Conservation (phyloP, 2,797 vertebrate genomes). For the Delichon dasypus region DNA sequence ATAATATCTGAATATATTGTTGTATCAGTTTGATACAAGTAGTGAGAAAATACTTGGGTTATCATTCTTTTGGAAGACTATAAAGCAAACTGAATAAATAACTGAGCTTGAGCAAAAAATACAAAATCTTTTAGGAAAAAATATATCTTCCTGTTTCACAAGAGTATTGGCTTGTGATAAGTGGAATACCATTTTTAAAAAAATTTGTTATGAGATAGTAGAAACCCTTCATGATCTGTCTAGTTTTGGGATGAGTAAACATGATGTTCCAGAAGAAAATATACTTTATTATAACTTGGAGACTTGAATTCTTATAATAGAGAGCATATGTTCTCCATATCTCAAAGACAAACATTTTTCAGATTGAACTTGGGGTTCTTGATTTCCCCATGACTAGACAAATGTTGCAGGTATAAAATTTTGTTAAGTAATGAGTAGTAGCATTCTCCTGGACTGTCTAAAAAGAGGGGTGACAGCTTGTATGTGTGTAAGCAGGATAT, state of each 20-base stretch:
- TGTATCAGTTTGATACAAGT: background rate
- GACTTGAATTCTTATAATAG: background rate
- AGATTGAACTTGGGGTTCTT: background rate
- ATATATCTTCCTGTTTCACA: background rate
- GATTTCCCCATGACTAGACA: background rate
- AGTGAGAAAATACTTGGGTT: background rate
- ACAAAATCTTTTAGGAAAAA: background rate
- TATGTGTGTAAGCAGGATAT: background rate
- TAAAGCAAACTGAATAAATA: background rate
- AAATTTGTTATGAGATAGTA: background rate
- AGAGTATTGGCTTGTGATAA: background rate
- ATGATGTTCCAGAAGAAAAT: background rate
- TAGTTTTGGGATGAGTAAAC: background rate
- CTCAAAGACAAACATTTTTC: background rate
- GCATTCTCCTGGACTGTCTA: background rate
- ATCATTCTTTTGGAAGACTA: background rate
- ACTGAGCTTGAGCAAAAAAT: background rate
- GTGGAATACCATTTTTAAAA: background rate
- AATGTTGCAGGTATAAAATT: background rate
- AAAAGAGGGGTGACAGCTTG: background rate
- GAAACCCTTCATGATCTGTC: background rate
- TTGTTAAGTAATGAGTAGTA: background rate
- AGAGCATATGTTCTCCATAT: background rate
- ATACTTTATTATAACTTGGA: background rate
- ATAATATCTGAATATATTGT: background rate